phyloP scores from a whole-genome alignment of 2,797 vertebrate species.

The Pipistrellus nathusii region DNA sequence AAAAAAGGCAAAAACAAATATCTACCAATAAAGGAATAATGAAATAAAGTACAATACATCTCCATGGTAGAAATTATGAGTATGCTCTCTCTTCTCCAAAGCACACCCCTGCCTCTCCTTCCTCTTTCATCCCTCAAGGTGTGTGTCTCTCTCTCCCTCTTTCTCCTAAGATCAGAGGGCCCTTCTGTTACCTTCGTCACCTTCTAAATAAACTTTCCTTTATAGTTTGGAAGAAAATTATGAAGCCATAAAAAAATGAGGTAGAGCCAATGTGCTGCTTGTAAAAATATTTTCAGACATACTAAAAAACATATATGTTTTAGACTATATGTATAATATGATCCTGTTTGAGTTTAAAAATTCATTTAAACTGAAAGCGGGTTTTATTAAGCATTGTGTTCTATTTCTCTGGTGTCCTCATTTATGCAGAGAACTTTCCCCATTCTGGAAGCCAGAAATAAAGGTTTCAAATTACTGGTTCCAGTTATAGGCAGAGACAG shows the following conservation, averaged over 20 bases:
- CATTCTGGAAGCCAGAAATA: conserved; percentile 55
- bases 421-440: conserved; percentile 52
- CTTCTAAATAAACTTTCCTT: background rate
- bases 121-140: background rate
- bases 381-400: conserved; percentile 58
- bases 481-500: conserved; percentile 2
- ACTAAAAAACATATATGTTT: conserved; percentile 37
- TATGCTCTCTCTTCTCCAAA: background rate
- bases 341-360: conserved; percentile 62
- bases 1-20: background rate
- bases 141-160: background rate
- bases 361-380: conserved; percentile 51
- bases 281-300: conserved; percentile 48
- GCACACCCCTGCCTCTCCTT: background rate
- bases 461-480: conserved; percentile 35
- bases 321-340: conserved; percentile 41
- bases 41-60: background rate
- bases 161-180: background rate
- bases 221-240: background rate
- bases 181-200: background rate
- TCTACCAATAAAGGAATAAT: background rate
- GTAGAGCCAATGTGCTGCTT: conserved; percentile 58
- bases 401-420: conserved; percentile 36
- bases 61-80: background rate
- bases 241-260: conserved; percentile 8